Conservation (phyloP, 2,888 invertebrate species). For the Cheilosia soror region DNA sequence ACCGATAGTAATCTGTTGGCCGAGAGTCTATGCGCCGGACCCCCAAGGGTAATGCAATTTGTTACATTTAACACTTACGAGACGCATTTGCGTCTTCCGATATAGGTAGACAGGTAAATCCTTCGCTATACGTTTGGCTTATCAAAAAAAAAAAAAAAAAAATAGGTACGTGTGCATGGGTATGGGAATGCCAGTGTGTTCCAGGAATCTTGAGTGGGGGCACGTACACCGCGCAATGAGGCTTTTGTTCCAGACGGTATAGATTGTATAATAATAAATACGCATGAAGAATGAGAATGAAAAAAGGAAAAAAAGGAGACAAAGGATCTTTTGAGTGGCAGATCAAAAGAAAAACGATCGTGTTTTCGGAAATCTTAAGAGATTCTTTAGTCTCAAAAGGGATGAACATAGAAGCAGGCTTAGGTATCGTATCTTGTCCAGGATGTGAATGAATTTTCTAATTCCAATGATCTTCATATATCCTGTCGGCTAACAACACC, state of each 20-base stretch:
- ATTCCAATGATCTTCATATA: conserved; percentile 21
- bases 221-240: conserved; percentile 55
- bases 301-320: conserved; percentile 20
- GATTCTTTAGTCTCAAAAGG: conserved; percentile 27
- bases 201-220: conserved; percentile 58
- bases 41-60: conserved; percentile 72
- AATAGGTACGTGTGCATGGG: conserved; percentile 5
- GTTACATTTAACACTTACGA: conserved; percentile 73
- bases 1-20: conserved; percentile 69
- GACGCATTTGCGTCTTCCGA: conserved; percentile 55
- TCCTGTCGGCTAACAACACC: conserved; percentile 30
- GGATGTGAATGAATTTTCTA: conserved; percentile 38
- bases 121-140: conserved; percentile 38
- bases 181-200: conserved; percentile 36
- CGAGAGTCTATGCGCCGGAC: conserved; percentile 58
- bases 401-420: conserved; percentile 10
- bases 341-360: conserved; percentile 66
- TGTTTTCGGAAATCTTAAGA: conserved; percentile 41
- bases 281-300: conserved; percentile 50
- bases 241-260: conserved; percentile 55
- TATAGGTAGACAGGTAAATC: conserved; percentile 62
- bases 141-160: conserved; percentile 38
- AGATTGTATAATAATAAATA: conserved; percentile 67
- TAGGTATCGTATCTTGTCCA: conserved; percentile 9
- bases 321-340: conserved; percentile 73